phyloP scores from a whole-genome alignment of 2,113 vertebrate genomes.

The Phaethornis superciliosus region DNA sequence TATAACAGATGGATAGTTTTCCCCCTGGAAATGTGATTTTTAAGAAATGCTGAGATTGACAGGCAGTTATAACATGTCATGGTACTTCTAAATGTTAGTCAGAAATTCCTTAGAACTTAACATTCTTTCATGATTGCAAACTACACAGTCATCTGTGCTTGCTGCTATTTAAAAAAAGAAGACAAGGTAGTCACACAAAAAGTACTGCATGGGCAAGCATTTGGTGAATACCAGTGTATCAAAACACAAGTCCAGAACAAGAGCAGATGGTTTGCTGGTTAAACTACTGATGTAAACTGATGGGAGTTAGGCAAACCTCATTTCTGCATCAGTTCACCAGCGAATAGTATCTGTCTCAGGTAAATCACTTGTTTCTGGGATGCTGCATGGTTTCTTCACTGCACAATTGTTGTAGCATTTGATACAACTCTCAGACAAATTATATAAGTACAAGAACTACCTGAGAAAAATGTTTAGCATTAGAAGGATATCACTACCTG shows the following conservation, averaged over 20 bases:
- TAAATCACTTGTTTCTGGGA: background rate
- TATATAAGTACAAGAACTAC: background rate
- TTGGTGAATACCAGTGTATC: background rate
- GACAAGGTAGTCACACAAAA: background rate
- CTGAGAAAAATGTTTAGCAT: background rate
- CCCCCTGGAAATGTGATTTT: conserved; percentile 6
- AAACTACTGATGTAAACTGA: background rate
- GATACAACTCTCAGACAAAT: background rate
- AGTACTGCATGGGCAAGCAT: background rate
- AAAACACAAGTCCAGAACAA: background rate
- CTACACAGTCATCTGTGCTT: background rate
- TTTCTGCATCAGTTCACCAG: background rate
- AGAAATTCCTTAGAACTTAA: conserved; percentile 3
- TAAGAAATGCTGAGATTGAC: background rate
- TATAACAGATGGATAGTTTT: background rate
- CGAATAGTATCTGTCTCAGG: background rate
- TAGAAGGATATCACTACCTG: background rate
- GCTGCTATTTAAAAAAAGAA: background rate
- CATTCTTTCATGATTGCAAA: conserved; percentile 26
- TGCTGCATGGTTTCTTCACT: background rate
- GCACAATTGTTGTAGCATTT: background rate
- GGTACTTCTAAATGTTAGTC: background rate
- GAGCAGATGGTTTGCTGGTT: background rate
- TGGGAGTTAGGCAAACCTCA: background rate
- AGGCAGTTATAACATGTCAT: background rate